phyloP scores from a whole-genome alignment of 2,888 invertebrate genomes.

The Drosophila cyrtoloma region DNA sequence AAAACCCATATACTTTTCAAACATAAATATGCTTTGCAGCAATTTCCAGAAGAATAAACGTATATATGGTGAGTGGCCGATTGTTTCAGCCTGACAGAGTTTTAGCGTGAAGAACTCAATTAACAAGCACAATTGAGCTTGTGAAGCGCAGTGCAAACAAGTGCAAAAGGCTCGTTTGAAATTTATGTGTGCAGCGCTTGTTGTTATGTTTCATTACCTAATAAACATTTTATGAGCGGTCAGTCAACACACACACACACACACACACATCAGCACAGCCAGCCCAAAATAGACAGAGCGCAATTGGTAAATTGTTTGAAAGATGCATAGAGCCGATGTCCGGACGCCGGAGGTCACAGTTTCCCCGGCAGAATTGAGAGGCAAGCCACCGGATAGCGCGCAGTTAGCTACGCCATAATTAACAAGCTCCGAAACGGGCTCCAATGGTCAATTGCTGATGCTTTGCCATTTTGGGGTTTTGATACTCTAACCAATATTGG shows the following conservation, averaged over 20 bases:
- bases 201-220: constrained; percentile 75
- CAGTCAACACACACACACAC: constrained; percentile 37
- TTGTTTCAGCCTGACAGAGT: constrained; percentile 10
- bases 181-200: constrained; percentile 58
- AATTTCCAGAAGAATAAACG: not conserved
- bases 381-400: constrained; percentile 21
- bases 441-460: constrained; percentile 61
- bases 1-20: not conserved
- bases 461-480: constrained; percentile 34
- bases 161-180: constrained; percentile 59
- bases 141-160: constrained; percentile 44
- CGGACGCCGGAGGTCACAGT: constrained; percentile 30
- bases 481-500: constrained; percentile 4
- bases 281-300: constrained; percentile 35
- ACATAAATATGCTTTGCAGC: not conserved
- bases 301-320: constrained; percentile 80
- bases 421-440: constrained; percentile 64
- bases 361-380: constrained; percentile 7
- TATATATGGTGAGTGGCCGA: not conserved
- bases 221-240: constrained; percentile 73
- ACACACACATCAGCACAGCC: constrained; percentile 11
- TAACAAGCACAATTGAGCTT: constrained; percentile 57
- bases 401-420: constrained; percentile 59
- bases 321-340: constrained; percentile 61
- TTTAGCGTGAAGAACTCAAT: constrained; percentile 62